Evolutionary conservation across 2,888 invertebrate genomes (phyloP), one percentile per base, ranked within the genome.

Genomic region (Lasioglossum oenotherae): DNA sequence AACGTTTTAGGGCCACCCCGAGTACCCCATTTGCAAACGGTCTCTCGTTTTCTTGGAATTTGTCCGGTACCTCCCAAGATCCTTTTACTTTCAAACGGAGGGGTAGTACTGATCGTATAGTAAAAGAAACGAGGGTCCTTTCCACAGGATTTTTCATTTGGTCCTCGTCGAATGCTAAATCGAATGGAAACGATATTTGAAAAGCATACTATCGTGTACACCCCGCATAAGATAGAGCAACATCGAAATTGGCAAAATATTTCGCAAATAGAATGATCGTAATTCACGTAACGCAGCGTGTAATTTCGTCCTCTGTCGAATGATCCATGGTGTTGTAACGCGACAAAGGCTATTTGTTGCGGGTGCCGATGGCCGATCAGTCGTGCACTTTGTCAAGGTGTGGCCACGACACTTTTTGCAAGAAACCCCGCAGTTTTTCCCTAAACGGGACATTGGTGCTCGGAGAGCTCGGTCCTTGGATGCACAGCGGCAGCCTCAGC

Each of bases 1-100:
- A 84, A 89, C 67, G 81, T 87, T 90, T 88, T 87, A 90, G 41
- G 78, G 81, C 73, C 35, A 64, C 41, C 35, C 53, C 14, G 31
- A 14, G 10, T 27, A 49, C 38, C 31, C 57, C 41, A 41, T 74
- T 69, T 49, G 71, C n/a, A 27, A 44, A 23, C 14, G 16, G n/a
- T 46, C 64, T 31, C 41, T 49, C 4, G 79, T 10, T 71, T 64
- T 35, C 41, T 27, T 41, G 27, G 35, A 76, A 60, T 14, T 78
- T 46, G 57, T 41, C 57, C n/a, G 35, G 38, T 19, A 53, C 23
- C 5, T 49, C 19, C 19, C 1, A 19, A 49, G 5, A 19, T 12
- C 1, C 5, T 49, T 49, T 19, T 5, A 1, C 19, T 4, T 49
- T 5, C 19, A 16, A 4, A 5, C 46, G 5, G 4, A 49, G 16